Evolutionary conservation across 2,888 invertebrate species (phyloP).

Genomic region (Tribolium freemani): DNA sequence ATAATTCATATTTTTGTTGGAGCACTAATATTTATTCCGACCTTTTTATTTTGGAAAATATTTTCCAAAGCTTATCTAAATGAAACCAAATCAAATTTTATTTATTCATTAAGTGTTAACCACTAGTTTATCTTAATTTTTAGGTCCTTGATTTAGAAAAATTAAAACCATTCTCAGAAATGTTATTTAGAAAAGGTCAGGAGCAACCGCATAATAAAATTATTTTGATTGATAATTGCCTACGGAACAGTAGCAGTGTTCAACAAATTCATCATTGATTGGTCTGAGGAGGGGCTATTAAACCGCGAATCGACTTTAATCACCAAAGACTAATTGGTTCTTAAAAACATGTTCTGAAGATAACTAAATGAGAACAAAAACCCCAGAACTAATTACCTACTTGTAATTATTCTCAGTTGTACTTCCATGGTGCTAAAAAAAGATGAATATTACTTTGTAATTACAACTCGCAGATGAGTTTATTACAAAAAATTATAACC

Average conservation of each 20-base stretch:
- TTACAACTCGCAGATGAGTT: no score
- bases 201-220: background rate
- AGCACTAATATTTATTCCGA: no score
- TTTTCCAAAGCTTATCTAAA: background rate
- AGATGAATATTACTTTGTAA: background rate
- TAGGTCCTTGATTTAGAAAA: background rate
- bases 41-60: background rate
- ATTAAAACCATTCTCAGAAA: background rate
- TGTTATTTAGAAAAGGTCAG: background rate
- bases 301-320: background rate
- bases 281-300: background rate
- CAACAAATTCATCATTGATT: no score
- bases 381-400: background rate
- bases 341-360: background rate
- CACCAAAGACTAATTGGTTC: constrained; percentile 1
- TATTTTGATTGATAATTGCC: background rate
- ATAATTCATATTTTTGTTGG: no score
- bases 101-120: background rate
- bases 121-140: background rate
- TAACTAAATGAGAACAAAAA: background rate
- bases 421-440: background rate
- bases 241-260: no score
- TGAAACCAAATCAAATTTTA: background rate
- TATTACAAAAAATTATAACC: no score
- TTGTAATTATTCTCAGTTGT: background rate